These are phyloP conservation scores for Trinectes maculatus DNA, from an alignment of 2,113 vertebrate species.

Conservation along the genomic window DNA sequence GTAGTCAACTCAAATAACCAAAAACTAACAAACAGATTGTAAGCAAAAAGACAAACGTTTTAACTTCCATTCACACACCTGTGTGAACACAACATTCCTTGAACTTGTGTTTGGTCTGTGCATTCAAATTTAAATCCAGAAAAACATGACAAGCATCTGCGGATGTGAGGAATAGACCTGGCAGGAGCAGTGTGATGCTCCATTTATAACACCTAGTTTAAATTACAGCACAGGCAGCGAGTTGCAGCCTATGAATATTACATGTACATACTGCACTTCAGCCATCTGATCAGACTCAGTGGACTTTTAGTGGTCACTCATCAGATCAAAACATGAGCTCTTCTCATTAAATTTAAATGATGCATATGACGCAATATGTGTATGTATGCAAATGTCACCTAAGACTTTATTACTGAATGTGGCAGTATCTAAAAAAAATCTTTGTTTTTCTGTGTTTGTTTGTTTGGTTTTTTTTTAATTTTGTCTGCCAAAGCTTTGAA, in stretches of 20 bases:
- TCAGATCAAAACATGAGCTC: not conserved
- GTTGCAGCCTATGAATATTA: not conserved
- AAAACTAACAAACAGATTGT: not conserved
- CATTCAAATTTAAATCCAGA: not conserved
- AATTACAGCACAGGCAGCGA: not conserved
- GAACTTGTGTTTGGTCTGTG: slow-evolving; percentile 10
- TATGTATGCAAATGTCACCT: not conserved
- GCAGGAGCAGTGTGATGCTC: not conserved
- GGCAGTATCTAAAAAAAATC: no score
- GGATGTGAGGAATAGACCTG: not conserved
- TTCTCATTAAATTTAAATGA: not conserved
- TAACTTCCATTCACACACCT: not conserved
- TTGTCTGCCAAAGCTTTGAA: no score
- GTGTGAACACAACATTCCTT: slow-evolving; percentile 3
- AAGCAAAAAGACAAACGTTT: slow-evolving; percentile 22
- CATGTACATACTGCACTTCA: not conserved
- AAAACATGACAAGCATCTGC: not conserved
- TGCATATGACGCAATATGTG: not conserved
- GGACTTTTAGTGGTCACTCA: not conserved
- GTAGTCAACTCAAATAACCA: no score
- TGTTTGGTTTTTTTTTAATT: no score
- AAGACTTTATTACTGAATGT: no score
- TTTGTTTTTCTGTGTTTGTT: no score
- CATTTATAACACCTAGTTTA: not conserved
- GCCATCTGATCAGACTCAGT: not conserved